Conservation (phyloP, 2,888 invertebrate genomes). For the Darwinula stevensoni region DNA sequence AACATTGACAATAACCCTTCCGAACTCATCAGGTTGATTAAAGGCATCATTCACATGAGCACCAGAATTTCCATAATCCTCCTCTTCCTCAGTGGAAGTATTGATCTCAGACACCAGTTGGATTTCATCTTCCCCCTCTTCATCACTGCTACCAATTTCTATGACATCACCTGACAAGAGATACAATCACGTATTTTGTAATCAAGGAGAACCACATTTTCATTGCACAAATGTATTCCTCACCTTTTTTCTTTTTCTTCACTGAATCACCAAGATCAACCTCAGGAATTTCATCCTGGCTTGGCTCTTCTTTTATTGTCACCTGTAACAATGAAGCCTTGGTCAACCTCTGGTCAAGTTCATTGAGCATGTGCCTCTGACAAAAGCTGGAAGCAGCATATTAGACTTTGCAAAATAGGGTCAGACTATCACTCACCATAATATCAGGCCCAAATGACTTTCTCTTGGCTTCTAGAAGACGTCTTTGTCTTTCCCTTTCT, state of each 20-base stretch:
- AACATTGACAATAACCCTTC: constrained; percentile 68
- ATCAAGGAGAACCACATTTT: neutral
- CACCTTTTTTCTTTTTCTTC: too few relatives aligned
- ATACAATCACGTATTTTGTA: neutral
- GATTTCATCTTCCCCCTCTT: constrained; percentile 49
- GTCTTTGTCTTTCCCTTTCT: constrained; percentile 36
- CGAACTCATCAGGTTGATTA: constrained; percentile 67
- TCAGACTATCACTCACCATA: neutral
- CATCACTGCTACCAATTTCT: constrained; percentile 10
- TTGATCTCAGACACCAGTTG: constrained; percentile 46
- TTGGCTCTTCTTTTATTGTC: too few relatives aligned
- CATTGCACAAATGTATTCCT: too few relatives aligned
- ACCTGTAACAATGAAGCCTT: too few relatives aligned
- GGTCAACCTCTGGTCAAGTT: too few relatives aligned
- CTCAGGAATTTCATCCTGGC: too few relatives aligned
- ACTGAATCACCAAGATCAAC: too few relatives aligned
- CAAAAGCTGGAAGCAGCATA: too few relatives aligned
- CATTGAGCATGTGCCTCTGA: too few relatives aligned
- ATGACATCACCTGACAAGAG: constrained; percentile 10
- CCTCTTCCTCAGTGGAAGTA: constrained; percentile 46
- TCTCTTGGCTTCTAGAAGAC: neutral
- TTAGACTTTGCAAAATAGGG: neutral
- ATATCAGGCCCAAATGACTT: neutral
- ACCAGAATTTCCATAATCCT: constrained; percentile 69
- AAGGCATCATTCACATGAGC: constrained; percentile 75